Evolutionary conservation across 1,140 invertebrate species (phyloP), one percentile per base, ranked within the genome.

Genomic region (Drosophila kanapiae): DNA sequence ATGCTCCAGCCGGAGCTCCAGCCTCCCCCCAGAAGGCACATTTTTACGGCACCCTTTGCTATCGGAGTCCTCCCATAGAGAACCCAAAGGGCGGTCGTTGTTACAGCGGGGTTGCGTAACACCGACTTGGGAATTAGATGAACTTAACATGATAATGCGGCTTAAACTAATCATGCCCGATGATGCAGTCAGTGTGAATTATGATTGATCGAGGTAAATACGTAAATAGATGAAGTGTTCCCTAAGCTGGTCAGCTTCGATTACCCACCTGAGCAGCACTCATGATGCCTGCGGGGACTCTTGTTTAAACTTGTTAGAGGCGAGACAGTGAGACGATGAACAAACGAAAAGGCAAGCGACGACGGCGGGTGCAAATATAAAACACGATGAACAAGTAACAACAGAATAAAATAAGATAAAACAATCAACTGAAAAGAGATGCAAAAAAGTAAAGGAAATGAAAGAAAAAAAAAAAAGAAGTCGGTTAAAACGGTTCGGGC

Each of bases 201-300:
- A 54, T 56, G 47, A 35, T 37, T 63, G 53, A 65, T 47, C 47
- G 31, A 57, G 35, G 38, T 31, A 65, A 65, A 74, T 60, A 82
- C 64, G 45, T 67, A 74, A 65, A 62, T 74, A 49, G 43, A 35
- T 51, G 53, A 18, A 47, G 18, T 64, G 42, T 38, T 38, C 3
- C 53, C 64, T 63, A 37, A 72, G 37, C 67, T 75, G 29, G 69
- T 75, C 54, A 76, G 38, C 16, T 77, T 58, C 29, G 51, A 72
- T 84, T 90, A 90, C 85, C 85, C 85, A 90, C 85, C 85, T 90
- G 81, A 72, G 42, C 47, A 72, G 42, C 42, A 75, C 85, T 90
- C 85, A 90, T 88, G 62, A 49, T 67, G 76, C 1, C 53, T 72
- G 58, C 23, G 23, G 18, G 51, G 62, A 47, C 40, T 75, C 58